phyloP scores from a whole-genome alignment of 2,888 invertebrate genomes.

The Drymonia ruficornis region DNA sequence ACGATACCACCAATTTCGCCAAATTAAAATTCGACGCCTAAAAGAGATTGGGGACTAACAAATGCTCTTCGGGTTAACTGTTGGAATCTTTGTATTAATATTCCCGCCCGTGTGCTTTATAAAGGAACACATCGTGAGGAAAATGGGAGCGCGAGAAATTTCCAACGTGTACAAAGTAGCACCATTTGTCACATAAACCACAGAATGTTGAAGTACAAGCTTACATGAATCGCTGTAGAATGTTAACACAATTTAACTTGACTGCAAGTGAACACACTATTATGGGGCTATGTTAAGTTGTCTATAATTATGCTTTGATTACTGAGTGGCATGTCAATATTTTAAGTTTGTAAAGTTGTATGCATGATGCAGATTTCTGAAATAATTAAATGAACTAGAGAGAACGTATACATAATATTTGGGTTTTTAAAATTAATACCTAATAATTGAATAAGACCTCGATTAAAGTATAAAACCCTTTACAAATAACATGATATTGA shows the following conservation, averaged over 20 bases:
- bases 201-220: conserved; percentile 41
- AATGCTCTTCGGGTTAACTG: conserved; percentile 17
- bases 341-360: too few species aligned
- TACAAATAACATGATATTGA: too few species aligned
- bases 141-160: conserved; percentile 35
- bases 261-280: conserved; percentile 42
- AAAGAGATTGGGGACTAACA: conserved; percentile 44
- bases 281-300: conserved; percentile 18
- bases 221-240: conserved; percentile 39
- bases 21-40: conserved; percentile 68
- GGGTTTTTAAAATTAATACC: too few species aligned
- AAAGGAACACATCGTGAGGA: conserved; percentile 22
- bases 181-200: conserved; percentile 45
- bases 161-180: conserved; percentile 47
- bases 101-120: conserved; percentile 16
- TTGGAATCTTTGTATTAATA: conserved; percentile 4
- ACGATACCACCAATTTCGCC: conserved; percentile 68
- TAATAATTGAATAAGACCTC: too few species aligned
- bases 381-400: too few species aligned
- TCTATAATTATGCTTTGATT: conserved; percentile 8
- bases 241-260: conserved; percentile 46
- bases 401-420: too few species aligned
- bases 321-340: too few species aligned
- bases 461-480: too few species aligned
- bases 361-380: too few species aligned